phyloP scores from a whole-genome alignment of 2,888 invertebrate genomes.

The Onthophagus sagittarius region DNA sequence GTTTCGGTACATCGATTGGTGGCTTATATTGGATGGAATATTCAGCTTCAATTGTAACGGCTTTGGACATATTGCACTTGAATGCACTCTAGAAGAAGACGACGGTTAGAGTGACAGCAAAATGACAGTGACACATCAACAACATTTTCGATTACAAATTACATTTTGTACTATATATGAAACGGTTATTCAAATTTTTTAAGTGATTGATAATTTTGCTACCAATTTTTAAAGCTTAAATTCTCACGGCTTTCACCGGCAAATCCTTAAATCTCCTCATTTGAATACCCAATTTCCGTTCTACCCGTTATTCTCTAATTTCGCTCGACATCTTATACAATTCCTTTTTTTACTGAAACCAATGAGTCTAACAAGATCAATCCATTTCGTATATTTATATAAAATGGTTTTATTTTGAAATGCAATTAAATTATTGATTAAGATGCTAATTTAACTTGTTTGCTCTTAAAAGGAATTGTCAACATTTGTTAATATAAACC shows the following conservation, averaged over 20 bases:
- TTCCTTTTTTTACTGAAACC: neutral
- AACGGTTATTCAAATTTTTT: neutral
- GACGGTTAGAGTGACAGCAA: too few species aligned
- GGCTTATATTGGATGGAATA: neutral
- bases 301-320: neutral
- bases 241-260: neutral
- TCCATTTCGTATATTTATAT: neutral
- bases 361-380: neutral
- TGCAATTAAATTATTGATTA: neutral
- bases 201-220: neutral
- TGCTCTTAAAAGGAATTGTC: too few species aligned
- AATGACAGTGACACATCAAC: too few species aligned
- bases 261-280: neutral
- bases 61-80: neutral
- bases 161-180: too few species aligned
- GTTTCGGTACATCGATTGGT: neutral
- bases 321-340: neutral
- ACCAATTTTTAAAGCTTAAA: neutral
- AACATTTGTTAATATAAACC: too few species aligned
- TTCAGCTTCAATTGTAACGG: neutral
- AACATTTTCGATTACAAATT: too few species aligned
- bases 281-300: neutral
- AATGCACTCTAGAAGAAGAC: too few species aligned
- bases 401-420: neutral
- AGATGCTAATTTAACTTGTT: too few species aligned